Conservation (phyloP, 2,113 vertebrate species). For the Chionis minor region DNA sequence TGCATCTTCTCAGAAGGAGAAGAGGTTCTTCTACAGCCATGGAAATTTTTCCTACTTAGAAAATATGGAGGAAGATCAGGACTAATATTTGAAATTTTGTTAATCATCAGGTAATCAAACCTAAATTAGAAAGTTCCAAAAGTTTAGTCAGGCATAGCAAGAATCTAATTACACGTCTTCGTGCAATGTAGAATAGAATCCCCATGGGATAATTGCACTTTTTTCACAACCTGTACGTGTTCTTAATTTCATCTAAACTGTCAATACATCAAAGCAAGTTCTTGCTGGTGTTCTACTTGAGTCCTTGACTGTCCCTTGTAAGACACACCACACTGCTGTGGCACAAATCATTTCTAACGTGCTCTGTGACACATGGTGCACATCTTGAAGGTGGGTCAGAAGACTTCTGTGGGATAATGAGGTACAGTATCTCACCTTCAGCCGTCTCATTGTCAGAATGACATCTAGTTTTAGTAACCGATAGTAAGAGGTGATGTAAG, state of each 20-base stretch:
- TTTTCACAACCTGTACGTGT: not conserved
- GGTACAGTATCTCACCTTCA: not conserved
- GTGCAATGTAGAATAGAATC: not conserved
- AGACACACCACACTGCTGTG: not conserved
- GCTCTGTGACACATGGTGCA: not conserved
- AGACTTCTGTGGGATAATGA: not conserved
- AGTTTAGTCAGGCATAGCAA: not conserved
- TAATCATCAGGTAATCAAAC: conserved; percentile 36
- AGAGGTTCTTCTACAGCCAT: not conserved
- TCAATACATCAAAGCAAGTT: not conserved
- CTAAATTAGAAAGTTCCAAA: not conserved
- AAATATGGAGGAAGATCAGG: not conserved
- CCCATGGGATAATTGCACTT: not conserved
- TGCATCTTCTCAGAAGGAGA: not conserved
- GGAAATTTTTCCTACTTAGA: not conserved
- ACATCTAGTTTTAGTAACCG: not conserved
- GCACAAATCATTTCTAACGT: not conserved
- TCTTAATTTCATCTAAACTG: not conserved
- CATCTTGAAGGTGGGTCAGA: not conserved
- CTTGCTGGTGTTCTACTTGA: not conserved
- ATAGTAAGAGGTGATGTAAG: not conserved
- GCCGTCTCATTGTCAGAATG: not conserved
- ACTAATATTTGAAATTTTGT: conserved; percentile 14
- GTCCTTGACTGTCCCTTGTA: not conserved
- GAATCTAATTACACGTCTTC: not conserved